Conservation (phyloP, 2,113 vertebrate species). For the Limnothrissa miodon region DNA sequence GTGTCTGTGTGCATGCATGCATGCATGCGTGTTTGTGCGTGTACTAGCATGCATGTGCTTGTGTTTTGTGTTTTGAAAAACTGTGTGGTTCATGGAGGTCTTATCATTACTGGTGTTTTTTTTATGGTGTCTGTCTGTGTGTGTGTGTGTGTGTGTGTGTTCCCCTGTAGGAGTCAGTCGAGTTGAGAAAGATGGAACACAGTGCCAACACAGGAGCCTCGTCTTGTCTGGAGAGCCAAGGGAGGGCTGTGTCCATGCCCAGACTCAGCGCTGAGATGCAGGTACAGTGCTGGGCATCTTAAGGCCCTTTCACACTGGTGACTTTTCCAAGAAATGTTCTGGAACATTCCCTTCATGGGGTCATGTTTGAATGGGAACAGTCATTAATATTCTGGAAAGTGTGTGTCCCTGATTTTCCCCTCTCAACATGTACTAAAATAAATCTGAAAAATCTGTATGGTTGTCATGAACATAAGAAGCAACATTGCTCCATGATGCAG, state of each 20-base stretch:
- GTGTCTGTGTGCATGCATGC: slow-evolving; percentile 25
- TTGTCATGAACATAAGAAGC: neutral
- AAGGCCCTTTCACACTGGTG: no score
- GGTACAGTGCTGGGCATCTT: slow-evolving; percentile 62
- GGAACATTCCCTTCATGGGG: no score
- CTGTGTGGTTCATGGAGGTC: neutral
- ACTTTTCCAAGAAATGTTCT: no score
- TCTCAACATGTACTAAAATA: no score
- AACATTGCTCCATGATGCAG: no score
- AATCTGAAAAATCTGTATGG: no score
- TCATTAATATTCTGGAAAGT: no score
- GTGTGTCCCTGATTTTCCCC: no score
- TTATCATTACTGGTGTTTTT: neutral
- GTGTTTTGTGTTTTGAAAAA: neutral
- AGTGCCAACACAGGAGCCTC: slow-evolving; percentile 72
- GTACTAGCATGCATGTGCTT: neutral
- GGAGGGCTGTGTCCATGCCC: slow-evolving; percentile 90
- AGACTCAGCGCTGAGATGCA: slow-evolving; percentile 84
- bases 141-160: slow-evolving; percentile 6
- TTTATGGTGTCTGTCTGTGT: neutral
- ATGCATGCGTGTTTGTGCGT: neutral
- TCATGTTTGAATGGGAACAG: no score
- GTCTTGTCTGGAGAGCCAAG: slow-evolving; percentile 84
- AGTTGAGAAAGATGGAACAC: slow-evolving; percentile 84
- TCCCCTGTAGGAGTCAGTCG: slow-evolving; percentile 75